These are phyloP conservation scores for Zaprionus nigranus DNA, from an alignment of 1,140 invertebrate genomes.

Conservation along the genomic window DNA sequence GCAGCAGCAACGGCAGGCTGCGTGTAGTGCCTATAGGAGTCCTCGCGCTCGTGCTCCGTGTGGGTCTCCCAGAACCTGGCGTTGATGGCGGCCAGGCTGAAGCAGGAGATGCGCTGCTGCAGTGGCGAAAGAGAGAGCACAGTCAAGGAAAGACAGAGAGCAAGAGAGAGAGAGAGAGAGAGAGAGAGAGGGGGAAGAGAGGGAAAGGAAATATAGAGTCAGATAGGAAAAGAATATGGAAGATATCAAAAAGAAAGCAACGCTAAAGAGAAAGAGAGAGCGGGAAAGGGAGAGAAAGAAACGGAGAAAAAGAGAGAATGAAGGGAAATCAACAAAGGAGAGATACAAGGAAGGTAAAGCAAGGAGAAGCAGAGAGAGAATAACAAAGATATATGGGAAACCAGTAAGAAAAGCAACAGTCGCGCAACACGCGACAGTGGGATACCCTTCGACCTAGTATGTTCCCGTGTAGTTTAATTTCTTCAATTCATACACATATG, in stretches of 20 bases:
- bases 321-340: neutral
- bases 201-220: neutral
- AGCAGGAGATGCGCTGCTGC: conserved; percentile 69
- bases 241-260: too few relatives aligned
- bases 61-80: conserved; percentile 67
- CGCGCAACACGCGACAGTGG: too few relatives aligned
- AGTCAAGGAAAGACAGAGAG: neutral
- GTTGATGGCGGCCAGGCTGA: conserved; percentile 67
- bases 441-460: too few relatives aligned
- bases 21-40: conserved; percentile 73
- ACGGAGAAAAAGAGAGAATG: neutral
- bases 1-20: conserved; percentile 28
- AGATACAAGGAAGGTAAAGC: neutral
- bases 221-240: neutral
- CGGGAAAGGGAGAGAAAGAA: neutral
- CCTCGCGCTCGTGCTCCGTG: conserved; percentile 21
- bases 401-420: too few relatives aligned
- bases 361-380: neutral
- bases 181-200: neutral
- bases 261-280: neutral
- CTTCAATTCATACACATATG: too few relatives aligned
- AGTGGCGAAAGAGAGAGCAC: neutral
- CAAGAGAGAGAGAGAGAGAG: neutral
- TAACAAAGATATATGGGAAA: neutral
- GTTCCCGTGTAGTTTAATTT: too few relatives aligned